phyloP scores from a whole-genome alignment of 2,888 invertebrate genomes.

The Dryomyza anilis region DNA sequence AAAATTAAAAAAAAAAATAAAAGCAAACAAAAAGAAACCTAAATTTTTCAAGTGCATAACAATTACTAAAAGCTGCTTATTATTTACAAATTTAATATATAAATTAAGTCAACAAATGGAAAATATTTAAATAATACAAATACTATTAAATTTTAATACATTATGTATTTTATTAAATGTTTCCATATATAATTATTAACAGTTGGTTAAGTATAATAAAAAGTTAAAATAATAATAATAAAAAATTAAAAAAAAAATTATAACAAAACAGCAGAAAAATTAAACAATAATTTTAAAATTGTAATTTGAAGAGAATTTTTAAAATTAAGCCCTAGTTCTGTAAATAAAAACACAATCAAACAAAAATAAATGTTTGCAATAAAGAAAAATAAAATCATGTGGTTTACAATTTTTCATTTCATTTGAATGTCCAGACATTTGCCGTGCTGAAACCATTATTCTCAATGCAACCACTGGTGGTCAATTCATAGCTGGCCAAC shows the following conservation, averaged over 20 bases:
- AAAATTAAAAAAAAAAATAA: neutral
- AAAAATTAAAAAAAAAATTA: neutral
- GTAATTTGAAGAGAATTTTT: slow-evolving; percentile 6
- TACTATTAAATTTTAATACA: slow-evolving; percentile 21
- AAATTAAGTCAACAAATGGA: neutral
- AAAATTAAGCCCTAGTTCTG: slow-evolving; percentile 9
- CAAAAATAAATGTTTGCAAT: slow-evolving; percentile 27
- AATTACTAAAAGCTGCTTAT: neutral
- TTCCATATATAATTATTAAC: slow-evolving; percentile 24
- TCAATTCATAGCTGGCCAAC: slow-evolving; percentile 62
- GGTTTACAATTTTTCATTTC: slow-evolving; percentile 9
- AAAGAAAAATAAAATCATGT: slow-evolving; percentile 14
- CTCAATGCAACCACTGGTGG: slow-evolving; percentile 62
- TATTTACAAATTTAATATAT: neutral
- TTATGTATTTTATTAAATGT: slow-evolving; percentile 27
- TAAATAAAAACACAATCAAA: slow-evolving; percentile 19
- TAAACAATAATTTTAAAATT: neutral
- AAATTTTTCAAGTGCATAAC: too few relatives aligned
- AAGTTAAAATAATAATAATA: neutral
- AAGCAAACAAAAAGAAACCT: slow-evolving; percentile 3
- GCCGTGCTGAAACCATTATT: slow-evolving; percentile 65
- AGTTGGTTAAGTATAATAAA: slow-evolving; percentile 17
- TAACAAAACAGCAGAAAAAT: slow-evolving; percentile 1
- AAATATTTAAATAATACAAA: slow-evolving; percentile 8
- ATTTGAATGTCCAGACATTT: slow-evolving; percentile 59